phyloP scores from a whole-genome alignment of 2,113 vertebrate genomes.

The Thinocorus orbignyianus region DNA sequence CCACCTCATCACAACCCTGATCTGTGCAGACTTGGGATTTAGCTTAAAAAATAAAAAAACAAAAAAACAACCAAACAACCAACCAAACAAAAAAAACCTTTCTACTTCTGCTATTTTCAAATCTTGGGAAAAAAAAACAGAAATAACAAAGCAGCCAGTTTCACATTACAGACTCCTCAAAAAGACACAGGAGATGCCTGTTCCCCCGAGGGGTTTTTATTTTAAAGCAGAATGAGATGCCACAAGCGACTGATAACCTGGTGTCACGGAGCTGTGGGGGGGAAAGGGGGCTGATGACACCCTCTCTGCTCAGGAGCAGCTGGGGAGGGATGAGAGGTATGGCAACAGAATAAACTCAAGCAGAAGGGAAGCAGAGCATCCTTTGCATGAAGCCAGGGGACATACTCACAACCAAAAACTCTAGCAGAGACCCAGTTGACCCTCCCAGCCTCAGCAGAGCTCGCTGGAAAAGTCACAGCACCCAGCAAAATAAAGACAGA shows the following conservation, averaged over 20 bases:
- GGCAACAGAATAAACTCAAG: neutral
- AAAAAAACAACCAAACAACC: neutral
- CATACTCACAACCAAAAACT: neutral
- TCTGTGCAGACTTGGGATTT: neutral
- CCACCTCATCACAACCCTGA: neutral
- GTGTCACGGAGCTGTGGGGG: neutral
- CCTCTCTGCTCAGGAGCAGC: fast-evolving
- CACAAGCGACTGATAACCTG: neutral
- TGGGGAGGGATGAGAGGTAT: neutral
- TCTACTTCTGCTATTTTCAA: neutral
- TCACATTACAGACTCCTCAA: neutral
- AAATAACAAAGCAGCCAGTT: neutral
- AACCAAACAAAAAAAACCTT: too few species aligned
- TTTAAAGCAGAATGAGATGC: neutral
- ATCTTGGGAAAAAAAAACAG: neutral
- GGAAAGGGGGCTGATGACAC: neutral
- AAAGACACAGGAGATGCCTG: neutral
- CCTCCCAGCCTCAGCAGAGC: neutral
- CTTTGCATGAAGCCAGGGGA: fast-evolving
- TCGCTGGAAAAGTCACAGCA: neutral
- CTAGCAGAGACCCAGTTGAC: neutral
- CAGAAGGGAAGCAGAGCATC: neutral
- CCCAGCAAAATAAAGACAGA: fast-evolving
- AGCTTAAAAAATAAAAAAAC: neutral
- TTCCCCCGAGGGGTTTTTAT: neutral